phyloP scores from a whole-genome alignment of 1,140 invertebrate species.

The Drosophila melanica region DNA sequence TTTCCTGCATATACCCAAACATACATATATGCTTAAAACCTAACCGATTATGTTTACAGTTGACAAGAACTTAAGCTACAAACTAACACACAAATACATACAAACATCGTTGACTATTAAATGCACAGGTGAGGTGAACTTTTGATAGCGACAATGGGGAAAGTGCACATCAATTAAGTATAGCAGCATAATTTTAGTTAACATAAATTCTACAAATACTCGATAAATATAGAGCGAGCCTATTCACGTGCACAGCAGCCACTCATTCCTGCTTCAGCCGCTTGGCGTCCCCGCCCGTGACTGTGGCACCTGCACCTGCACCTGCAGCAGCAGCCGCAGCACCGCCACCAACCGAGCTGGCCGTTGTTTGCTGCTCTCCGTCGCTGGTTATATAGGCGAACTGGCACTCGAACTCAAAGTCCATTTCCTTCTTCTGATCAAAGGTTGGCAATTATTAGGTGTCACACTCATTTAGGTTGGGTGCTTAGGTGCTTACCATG shows the following conservation, averaged over 20 bases:
- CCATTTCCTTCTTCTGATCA: slow-evolving; percentile 77
- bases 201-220: slow-evolving; percentile 44
- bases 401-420: slow-evolving; percentile 82
- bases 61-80: slow-evolving; percentile 62
- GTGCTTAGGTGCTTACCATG: slow-evolving; percentile 59
- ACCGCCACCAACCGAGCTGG: slow-evolving; percentile 38
- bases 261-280: slow-evolving; percentile 82
- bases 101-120: slow-evolving; percentile 56
- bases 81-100: slow-evolving; percentile 59
- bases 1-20: slow-evolving; percentile 10
- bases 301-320: slow-evolving; percentile 1
- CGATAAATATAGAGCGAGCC: slow-evolving; percentile 7
- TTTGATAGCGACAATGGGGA: neutral
- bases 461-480: neutral
- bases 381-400: slow-evolving; percentile 78
- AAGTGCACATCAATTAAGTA: slow-evolving; percentile 29
- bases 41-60: slow-evolving; percentile 56
- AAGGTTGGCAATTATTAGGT: slow-evolving; percentile 27
- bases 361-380: slow-evolving; percentile 56
- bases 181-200: slow-evolving; percentile 20
- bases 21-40: slow-evolving; percentile 51
- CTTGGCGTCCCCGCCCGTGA: slow-evolving; percentile 67
- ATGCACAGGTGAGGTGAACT: slow-evolving; percentile 55
- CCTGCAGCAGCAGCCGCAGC: neutral
- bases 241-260: neutral